Percentiles rank a stretch among this genome's conserved stretches.
Conservation (phyloP, 2,797 vertebrate species). For the Parotocinclus haroldoi region DNA sequence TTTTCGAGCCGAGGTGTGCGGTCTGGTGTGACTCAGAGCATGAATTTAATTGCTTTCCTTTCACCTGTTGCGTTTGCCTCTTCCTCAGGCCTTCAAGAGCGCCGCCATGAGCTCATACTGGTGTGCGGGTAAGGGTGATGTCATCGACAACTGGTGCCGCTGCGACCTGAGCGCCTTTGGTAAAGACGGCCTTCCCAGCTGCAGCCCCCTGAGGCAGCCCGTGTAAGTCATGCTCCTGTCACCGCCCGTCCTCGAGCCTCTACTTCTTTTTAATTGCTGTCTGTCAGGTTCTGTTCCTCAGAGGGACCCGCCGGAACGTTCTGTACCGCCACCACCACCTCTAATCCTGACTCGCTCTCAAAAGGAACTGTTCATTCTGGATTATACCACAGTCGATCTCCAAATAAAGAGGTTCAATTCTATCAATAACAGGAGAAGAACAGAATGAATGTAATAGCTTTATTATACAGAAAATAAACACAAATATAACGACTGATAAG, state of each 20-base stretch:
- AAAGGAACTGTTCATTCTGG: no score
- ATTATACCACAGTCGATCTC: no score
- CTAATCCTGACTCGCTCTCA: constrained; percentile 1
- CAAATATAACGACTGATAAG: no score
- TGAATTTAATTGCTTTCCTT: constrained; percentile 71
- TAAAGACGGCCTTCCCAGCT: constrained; percentile 91
- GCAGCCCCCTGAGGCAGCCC: constrained; percentile 89
- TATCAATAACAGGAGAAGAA: no score
- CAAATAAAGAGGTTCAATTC: no score
- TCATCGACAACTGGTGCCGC: constrained; percentile 98
- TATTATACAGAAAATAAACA: no score
- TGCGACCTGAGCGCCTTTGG: constrained; percentile 95
- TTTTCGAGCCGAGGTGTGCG: constrained; percentile 59
- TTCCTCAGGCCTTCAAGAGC: constrained; percentile 85
- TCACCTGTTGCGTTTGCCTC: constrained; percentile 63
- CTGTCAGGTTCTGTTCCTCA: constrained; percentile 47
- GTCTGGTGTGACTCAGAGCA: constrained; percentile 46
- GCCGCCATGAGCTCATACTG: constrained; percentile 98
- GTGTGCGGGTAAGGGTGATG: constrained; percentile 97
- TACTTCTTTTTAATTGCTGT: constrained; percentile 62
- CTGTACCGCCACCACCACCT: not conserved
- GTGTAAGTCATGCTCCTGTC: constrained; percentile 74
- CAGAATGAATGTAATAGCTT: no score
- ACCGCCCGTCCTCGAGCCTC: constrained; percentile 1
- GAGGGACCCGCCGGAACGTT: constrained; percentile 11